phyloP scores from a whole-genome alignment of 2,797 vertebrate species.

The Pangasius macronema region DNA sequence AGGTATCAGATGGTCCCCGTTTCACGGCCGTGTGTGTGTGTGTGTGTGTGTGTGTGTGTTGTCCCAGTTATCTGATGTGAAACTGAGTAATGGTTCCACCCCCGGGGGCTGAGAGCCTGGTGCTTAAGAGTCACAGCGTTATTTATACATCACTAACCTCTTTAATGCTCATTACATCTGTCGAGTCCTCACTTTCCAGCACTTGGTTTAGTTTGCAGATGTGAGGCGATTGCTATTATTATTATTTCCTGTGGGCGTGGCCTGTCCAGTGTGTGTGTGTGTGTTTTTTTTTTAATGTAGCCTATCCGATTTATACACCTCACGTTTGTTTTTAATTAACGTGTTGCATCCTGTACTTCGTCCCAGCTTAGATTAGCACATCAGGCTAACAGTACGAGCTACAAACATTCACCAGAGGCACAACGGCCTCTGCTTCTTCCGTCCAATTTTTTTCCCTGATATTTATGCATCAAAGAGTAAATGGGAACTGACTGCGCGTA shows the following conservation, averaged over 20 bases:
- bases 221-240: too few species aligned
- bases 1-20: slow-evolving; percentile 24
- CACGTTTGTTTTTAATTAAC: too few species aligned
- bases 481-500: too few species aligned
- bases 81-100: neutral
- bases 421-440: too few species aligned
- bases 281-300: too few species aligned
- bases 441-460: too few species aligned
- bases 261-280: neutral
- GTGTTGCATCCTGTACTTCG: neutral
- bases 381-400: too few species aligned
- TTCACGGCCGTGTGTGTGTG: neutral
- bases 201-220: neutral
- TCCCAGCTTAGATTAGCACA: too few species aligned
- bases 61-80: slow-evolving; percentile 25
- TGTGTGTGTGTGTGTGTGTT: slow-evolving; percentile 27
- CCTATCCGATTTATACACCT: too few species aligned
- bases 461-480: too few species aligned
- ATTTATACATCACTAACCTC: neutral
- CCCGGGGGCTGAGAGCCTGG: neutral
- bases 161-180: neutral
- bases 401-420: too few species aligned
- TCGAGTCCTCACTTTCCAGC: neutral
- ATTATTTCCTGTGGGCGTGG: neutral
- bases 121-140: neutral